A percentile compares a stretch with the other conserved stretches of the same genome.
Evolutionary conservation across 2,797 vertebrate genomes (phyloP).

Genomic region (Odontamblyopus lacepedii): DNA sequence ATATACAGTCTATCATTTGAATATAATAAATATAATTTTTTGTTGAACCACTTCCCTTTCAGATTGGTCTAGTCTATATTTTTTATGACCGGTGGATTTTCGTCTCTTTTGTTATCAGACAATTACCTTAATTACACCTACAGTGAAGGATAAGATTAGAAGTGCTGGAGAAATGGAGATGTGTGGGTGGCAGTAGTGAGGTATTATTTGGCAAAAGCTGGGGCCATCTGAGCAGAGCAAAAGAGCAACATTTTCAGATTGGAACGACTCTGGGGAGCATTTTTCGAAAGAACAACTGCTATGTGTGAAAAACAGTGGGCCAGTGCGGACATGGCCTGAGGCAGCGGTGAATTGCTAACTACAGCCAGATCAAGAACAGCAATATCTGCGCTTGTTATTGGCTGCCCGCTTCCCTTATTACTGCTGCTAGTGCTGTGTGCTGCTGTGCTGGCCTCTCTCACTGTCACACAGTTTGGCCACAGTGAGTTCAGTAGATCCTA

Average conservation of each 20-base stretch:
- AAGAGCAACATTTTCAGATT: constrained; percentile 34
- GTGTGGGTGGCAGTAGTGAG: constrained; percentile 40
- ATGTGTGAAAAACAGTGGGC: constrained; percentile 18
- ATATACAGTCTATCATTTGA: too few relatives aligned
- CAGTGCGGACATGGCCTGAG: constrained; percentile 35
- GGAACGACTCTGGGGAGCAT: constrained; percentile 37
- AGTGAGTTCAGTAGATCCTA: neutral
- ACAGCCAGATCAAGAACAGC: constrained; percentile 43
- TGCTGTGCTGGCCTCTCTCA: constrained; percentile 28
- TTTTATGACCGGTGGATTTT: constrained; percentile 34
- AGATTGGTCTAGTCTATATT: constrained; percentile 29
- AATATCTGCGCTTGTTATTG: constrained; percentile 48
- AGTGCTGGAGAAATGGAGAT: constrained; percentile 24
- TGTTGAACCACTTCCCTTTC: neutral
- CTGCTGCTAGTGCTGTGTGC: constrained; percentile 28
- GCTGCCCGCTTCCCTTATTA: constrained; percentile 39
- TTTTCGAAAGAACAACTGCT: constrained; percentile 39
- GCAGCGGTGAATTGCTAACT: constrained; percentile 41
- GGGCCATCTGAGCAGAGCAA: constrained; percentile 24
- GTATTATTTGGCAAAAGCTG: constrained; percentile 38
- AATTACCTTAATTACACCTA: constrained; percentile 50
- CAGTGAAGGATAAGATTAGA: constrained; percentile 39
- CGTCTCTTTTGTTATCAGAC: constrained; percentile 34
- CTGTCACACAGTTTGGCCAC: constrained; percentile 3
- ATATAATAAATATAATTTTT: neutral